Evolutionary conservation across 2,888 invertebrate genomes (phyloP).

Genomic region (Lepidocyrtoides sp.): DNA sequence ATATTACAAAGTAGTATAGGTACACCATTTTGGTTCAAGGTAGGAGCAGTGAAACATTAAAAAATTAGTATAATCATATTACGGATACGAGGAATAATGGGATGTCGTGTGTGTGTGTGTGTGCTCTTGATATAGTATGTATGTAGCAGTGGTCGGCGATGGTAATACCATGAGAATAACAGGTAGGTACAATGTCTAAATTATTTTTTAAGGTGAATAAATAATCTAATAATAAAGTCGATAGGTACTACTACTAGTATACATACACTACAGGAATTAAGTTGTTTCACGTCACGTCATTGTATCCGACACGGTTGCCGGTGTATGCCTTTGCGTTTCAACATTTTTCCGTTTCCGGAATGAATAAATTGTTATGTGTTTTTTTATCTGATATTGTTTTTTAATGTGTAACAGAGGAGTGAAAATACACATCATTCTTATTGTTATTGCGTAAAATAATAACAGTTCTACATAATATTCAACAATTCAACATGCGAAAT

Average conservation of each 20-base stretch:
- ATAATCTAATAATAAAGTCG: slow-evolving; percentile 37
- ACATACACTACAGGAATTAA: slow-evolving; percentile 36
- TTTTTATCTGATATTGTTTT: slow-evolving; percentile 30
- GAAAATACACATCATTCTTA: slow-evolving; percentile 8
- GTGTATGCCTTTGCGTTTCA: slow-evolving; percentile 12
- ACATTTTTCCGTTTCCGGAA: slow-evolving; percentile 62
- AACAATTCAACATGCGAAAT: not conserved
- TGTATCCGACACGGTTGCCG: not conserved
- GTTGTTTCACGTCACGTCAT: slow-evolving; percentile 44
- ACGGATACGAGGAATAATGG: not conserved
- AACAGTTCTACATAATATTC: no score
- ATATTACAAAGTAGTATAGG: no score
- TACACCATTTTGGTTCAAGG: not conserved
- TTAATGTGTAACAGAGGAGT: slow-evolving; percentile 43
- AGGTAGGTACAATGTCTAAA: slow-evolving; percentile 3
- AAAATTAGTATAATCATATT: slow-evolving; percentile 10
- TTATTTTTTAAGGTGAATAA: not conserved
- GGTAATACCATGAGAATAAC: no score
- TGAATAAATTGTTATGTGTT: slow-evolving; percentile 20
- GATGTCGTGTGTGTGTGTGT: not conserved
- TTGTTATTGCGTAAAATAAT: slow-evolving; percentile 17
- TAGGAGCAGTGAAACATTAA: not conserved
- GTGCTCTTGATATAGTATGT: no score
- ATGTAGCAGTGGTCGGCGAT: no score
- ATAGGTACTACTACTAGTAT: no score